Evolutionary conservation across 2,113 vertebrate genomes (phyloP).

Genomic region (Rhegmatorhina hoffmannsi): DNA sequence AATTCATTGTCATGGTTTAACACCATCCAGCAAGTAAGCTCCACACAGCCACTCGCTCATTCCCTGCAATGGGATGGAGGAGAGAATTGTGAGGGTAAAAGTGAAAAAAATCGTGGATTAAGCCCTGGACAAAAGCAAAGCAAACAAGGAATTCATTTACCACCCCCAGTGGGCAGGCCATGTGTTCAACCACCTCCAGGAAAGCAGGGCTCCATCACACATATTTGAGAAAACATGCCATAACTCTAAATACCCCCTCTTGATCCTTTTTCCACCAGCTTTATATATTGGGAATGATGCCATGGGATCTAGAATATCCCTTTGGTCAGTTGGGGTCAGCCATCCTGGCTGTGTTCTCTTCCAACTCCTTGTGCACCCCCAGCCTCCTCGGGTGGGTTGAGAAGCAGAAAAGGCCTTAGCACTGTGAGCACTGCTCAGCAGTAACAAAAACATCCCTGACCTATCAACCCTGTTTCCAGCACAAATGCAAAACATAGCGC

Average conservation of each 20-base stretch:
- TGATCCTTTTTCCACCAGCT: background rate
- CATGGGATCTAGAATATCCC: background rate
- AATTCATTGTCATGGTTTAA: background rate
- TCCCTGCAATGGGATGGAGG: background rate
- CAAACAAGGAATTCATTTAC: background rate
- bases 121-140: background rate
- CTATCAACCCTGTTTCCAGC: background rate
- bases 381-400: background rate
- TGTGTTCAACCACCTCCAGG: background rate
- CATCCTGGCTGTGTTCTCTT: background rate
- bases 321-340: background rate
- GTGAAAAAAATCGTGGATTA: background rate
- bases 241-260: background rate
- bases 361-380: background rate
- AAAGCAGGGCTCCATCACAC: background rate
- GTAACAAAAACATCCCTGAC: background rate
- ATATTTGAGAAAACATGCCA: background rate
- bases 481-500: background rate
- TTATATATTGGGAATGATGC: background rate
- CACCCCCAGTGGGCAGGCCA: background rate
- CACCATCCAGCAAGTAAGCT: background rate
- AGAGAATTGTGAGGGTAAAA: background rate
- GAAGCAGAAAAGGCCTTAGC: background rate
- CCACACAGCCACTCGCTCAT: accelerated
- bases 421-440: background rate